Evolutionary conservation across 2,888 invertebrate species (phyloP).

Genomic region (Hermaeophaga mercurialis): DNA sequence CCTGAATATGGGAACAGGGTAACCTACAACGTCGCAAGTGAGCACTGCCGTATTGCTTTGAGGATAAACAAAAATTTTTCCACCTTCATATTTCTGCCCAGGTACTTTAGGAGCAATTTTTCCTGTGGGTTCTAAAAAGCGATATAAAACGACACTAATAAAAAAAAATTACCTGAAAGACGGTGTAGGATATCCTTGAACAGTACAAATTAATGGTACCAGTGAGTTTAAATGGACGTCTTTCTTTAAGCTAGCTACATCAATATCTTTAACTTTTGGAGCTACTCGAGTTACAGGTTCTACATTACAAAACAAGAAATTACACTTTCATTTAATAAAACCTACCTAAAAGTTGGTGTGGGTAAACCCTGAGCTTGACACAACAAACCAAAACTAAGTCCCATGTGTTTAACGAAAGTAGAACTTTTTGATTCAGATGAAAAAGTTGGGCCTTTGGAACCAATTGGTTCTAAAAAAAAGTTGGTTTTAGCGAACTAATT

Average conservation of each 20-base stretch:
- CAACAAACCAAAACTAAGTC: conserved; percentile 55
- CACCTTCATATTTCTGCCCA: conserved; percentile 61
- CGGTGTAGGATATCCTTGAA: conserved; percentile 66
- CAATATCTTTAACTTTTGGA: conserved; percentile 58
- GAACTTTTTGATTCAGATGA: conserved; percentile 58
- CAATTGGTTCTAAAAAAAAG: conserved; percentile 60
- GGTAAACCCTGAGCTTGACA: conserved; percentile 68
- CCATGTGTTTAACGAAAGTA: conserved; percentile 56
- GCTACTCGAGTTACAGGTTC: conserved; percentile 59
- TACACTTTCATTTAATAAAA: neutral
- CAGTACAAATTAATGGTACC: conserved; percentile 58
- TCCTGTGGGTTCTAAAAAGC: conserved; percentile 65
- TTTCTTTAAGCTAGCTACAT: conserved; percentile 58
- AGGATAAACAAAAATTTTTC: conserved; percentile 64
- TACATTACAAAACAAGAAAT: conserved; percentile 37
- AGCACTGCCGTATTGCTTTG: conserved; percentile 63
- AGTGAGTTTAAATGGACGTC: conserved; percentile 47
- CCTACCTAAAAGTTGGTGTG: conserved; percentile 68
- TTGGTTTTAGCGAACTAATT: neutral
- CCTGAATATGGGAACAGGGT: conserved; percentile 73
- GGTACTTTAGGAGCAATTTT: conserved; percentile 67
- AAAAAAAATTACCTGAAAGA: conserved; percentile 62
- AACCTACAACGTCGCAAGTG: conserved; percentile 72
- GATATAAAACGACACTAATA: neutral
- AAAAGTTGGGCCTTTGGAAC: conserved; percentile 61